These are phyloP conservation scores for Beris chalybata DNA, from an alignment of 2,888 invertebrate genomes.

Conservation along the genomic window DNA sequence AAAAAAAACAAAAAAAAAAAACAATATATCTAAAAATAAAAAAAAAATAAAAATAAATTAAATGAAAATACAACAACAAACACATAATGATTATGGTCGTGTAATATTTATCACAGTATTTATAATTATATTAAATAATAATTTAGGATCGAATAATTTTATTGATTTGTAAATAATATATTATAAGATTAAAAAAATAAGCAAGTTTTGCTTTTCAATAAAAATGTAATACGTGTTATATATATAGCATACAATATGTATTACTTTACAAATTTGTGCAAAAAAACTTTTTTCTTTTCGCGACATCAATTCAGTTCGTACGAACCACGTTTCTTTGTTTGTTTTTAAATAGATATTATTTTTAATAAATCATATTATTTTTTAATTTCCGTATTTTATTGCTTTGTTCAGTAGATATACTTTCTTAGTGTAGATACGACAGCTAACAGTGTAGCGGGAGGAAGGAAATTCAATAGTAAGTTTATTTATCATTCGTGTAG, in stretches of 20 bases:
- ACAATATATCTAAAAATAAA: not conserved
- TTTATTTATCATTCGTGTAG: too few relatives aligned
- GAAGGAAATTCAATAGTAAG: too few relatives aligned
- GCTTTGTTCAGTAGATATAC: too few relatives aligned
- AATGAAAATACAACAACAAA: constrained; percentile 3
- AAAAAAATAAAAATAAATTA: constrained; percentile 15
- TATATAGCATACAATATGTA: constrained; percentile 22
- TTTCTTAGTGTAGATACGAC: too few relatives aligned
- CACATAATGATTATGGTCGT: constrained; percentile 15
- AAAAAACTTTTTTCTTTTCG: too few relatives aligned
- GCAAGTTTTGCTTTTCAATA: constrained; percentile 8
- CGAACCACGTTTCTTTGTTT: too few relatives aligned
- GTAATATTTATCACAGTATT: constrained; percentile 31
- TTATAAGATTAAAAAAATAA: constrained; percentile 2
- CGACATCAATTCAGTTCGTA: too few relatives aligned
- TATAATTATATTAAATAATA: constrained; percentile 19
- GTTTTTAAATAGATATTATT: too few relatives aligned
- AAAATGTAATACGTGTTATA: constrained; percentile 28
- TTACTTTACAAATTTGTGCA: constrained; percentile 9
- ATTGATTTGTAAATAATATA: constrained; percentile 28
- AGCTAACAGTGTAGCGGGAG: too few relatives aligned
- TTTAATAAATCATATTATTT: too few relatives aligned
- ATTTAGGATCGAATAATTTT: constrained; percentile 27
- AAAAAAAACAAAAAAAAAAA: too few relatives aligned
- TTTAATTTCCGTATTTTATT: too few relatives aligned